Conservation (phyloP, 2,888 invertebrate genomes). For the Oithona nana region DNA sequence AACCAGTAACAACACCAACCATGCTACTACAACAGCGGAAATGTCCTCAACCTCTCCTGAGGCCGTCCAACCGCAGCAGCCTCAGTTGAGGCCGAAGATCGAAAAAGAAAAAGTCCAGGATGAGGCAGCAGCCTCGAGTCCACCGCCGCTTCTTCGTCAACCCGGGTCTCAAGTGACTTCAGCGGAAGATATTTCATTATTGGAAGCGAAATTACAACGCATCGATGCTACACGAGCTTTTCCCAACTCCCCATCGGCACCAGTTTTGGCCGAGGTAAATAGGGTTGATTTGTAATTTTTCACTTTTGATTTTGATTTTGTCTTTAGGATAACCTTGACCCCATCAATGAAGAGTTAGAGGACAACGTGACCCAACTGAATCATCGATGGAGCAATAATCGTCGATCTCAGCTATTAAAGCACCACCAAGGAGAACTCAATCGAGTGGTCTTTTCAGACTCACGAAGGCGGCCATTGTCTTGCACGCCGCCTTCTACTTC, state of each 20-base stretch:
- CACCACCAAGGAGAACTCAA: neutral
- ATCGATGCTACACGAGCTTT: too few species aligned
- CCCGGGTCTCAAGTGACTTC: too few species aligned
- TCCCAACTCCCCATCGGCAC: too few species aligned
- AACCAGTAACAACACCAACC: neutral
- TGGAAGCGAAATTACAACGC: too few species aligned
- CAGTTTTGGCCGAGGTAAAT: too few species aligned
- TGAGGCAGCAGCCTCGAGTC: too few species aligned
- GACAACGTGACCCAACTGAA: neutral
- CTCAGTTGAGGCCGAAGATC: neutral
- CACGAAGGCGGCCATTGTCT: neutral
- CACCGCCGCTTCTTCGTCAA: too few species aligned
- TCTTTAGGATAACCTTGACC: neutral
- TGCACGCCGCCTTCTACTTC: neutral
- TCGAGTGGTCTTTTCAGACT: neutral
- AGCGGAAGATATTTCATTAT: too few species aligned
- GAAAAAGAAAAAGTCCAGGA: neutral
- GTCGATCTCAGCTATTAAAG: neutral
- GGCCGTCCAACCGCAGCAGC: neutral
- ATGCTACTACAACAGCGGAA: neutral
- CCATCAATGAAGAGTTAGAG: neutral
- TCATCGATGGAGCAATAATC: neutral
- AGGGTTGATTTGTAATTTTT: too few species aligned
- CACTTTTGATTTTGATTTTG: too few species aligned
- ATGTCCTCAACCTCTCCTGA: neutral